phyloP scores from a whole-genome alignment of 2,113 vertebrate species.

The Paedocypris sp. region DNA sequence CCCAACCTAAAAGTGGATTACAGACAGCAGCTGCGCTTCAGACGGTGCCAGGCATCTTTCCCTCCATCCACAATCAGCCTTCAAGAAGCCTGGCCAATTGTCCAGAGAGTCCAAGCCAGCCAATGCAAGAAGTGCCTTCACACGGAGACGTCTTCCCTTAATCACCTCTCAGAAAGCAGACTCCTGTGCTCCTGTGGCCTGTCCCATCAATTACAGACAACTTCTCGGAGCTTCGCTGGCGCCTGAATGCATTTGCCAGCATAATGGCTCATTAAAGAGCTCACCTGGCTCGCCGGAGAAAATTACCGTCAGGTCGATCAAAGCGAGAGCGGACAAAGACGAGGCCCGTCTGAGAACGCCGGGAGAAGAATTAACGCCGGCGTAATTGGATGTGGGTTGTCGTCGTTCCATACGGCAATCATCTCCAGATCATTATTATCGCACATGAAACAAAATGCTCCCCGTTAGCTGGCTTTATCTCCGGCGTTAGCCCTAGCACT shows the following conservation, averaged over 20 bases:
- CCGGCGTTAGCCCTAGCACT: too few species aligned
- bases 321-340: slow-evolving; percentile 16
- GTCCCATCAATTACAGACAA: slow-evolving; percentile 41
- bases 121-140: slow-evolving; percentile 23
- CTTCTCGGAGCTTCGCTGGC: slow-evolving; percentile 34
- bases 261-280: slow-evolving; percentile 47
- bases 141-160: slow-evolving; percentile 44
- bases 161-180: slow-evolving; percentile 40
- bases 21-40: slow-evolving; percentile 66
- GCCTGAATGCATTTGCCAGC: slow-evolving; percentile 40
- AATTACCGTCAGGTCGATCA: slow-evolving; percentile 33
- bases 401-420: background rate
- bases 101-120: slow-evolving; percentile 34
- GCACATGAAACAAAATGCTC: background rate
- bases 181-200: slow-evolving; percentile 19
- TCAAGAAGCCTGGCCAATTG: slow-evolving; percentile 45
- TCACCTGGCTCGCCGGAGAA: slow-evolving; percentile 37
- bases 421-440: slow-evolving; percentile 2
- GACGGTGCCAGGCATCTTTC: slow-evolving; percentile 53
- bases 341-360: background rate
- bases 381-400: background rate
- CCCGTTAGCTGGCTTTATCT: background rate
- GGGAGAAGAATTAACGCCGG: background rate
- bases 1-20: slow-evolving; percentile 62
- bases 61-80: slow-evolving; percentile 24